Evolutionary conservation across 2,888 invertebrate genomes (phyloP), one percentile per base, ranked within the genome.

Genomic region (Spisula subtruncata): DNA sequence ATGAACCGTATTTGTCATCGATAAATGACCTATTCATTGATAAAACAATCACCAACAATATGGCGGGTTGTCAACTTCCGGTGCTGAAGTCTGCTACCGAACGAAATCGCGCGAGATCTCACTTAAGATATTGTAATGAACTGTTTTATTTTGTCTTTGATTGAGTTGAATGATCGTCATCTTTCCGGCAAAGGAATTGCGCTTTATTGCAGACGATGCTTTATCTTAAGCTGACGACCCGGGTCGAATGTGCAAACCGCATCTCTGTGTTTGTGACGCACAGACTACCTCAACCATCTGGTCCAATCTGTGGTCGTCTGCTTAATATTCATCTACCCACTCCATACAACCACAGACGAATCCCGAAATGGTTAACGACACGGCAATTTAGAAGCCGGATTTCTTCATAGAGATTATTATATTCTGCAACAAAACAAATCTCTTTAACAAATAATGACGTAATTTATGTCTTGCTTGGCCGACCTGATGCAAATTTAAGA

Each of bases 21-120:
- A 85, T 85, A 79, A 46, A 80, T 85, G 79, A 85, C 79, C 80
- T 85, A 32, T 51, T 56, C 85, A 79, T 56, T 82, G 51, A 51
- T 84, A 51, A 84, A 84, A 84, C 66, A 51, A 48, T 48, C 46
- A 25, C 29, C 32, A 25, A 41, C 46, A 46, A 66, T 51, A 84
- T 71, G 48, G 75, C 84, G 46, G 84, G 48, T 79, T 48, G 29
- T 71, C 29, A 71, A 71, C 71, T 75, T 84, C 81, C 81, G 81
- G 46, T 81, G n/a, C 2, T 75, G 29, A 35, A 35, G 75, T 75
- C 75, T 35, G 32, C 35, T 35, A 75, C 75, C 35, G 35, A 35
- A 16, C 75, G 35, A 35, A 12, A 75, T 75, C 25, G 75, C 75
- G 35, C 35, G 32, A 35, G 75, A 75, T 75, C 32, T 32, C 35